phyloP scores from a whole-genome alignment of 2,888 invertebrate species.

The Dolichomitus sp. region DNA sequence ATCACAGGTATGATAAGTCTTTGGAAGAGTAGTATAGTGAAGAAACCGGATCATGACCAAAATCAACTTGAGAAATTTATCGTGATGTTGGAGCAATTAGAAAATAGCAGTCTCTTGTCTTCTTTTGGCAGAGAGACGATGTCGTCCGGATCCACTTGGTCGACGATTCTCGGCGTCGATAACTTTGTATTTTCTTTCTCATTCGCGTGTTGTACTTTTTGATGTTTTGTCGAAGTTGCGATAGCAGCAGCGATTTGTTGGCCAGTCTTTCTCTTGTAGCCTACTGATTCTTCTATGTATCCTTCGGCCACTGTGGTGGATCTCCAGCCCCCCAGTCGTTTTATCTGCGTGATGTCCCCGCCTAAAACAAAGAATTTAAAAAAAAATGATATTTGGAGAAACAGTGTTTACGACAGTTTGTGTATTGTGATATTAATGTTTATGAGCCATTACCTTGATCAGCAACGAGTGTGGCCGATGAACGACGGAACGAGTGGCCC shows the following conservation, averaged over 20 bases:
- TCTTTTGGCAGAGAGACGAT: not conserved
- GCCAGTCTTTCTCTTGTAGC: conserved; percentile 38
- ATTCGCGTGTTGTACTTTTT: not conserved
- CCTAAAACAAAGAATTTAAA: too few relatives aligned
- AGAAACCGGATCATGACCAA: too few relatives aligned
- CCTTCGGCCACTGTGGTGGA: conserved; percentile 20
- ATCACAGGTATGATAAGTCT: too few relatives aligned
- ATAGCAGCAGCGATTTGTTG: too few relatives aligned
- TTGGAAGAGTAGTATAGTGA: too few relatives aligned
- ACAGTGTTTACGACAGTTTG: too few relatives aligned
- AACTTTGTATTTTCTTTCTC: not conserved
- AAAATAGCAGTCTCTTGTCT: not conserved
- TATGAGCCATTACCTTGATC: conserved; percentile 6
- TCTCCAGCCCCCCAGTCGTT: conserved; percentile 8
- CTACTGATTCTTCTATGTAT: conserved; percentile 25
- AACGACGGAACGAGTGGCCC: conserved; percentile 12
- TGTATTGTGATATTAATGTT: not conserved
- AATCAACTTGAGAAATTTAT: not conserved
- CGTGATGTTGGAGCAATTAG: not conserved
- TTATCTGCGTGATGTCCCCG: too few relatives aligned
- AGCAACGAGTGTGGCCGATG: conserved; percentile 8
- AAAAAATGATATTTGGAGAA: conserved; percentile 7
- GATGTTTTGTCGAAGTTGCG: too few relatives aligned
- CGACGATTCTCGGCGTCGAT: conserved; percentile 2
- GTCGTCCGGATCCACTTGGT: not conserved